Base-by-base conservation (phyloP, 2,888 invertebrate species). In the Cheiracanthium punctorium region DNA sequence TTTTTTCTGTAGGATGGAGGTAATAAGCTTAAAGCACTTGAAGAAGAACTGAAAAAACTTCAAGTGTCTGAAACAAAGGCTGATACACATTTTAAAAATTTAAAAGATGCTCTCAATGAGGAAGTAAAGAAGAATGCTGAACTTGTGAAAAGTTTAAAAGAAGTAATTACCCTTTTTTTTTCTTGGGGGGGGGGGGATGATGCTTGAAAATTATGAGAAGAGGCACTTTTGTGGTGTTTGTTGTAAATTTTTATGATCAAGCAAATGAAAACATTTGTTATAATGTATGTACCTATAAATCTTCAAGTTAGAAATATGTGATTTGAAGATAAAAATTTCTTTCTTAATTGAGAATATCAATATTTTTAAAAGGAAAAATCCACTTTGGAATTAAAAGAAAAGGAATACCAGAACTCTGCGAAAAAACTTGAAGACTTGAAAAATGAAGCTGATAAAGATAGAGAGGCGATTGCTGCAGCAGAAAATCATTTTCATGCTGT, bases 401-500 rank as follows among this genome's bases (percentile, higher is more conserved):
- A 93, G 17, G 93, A 94, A 89, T 92, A 95, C 89, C 92, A 81
- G 10, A 87, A 95, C 90, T 92, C 92, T 43, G 90, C 90, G 5
- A 89, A 89, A 0, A 92, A 94, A 41, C 95, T 96, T 91, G 94
- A 95, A 85, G 93, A 92, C 1, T 93, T 97, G 12, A 94, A 95
- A 88, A 92, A 94, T 29, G 94, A 94, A 7, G 95, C 96, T 90
- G 93, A 94, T 77, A 91, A 91, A 0, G 95, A 96, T 91, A 93
- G 93, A 17, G 94, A 94, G 76, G 95, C 94, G 0, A 93, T 96
- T 89, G 93, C 93, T 10, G 93, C 93, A 43, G 96, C 97, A 0
- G 96, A 97, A 92, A 94, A 94, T 88, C 94, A 94, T 89, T 96
- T 95, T 90, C 95, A 98, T 90, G 97, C 97, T 28, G 94, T 97